A percentile compares a stretch with the other conserved stretches of the same genome.
These are phyloP conservation scores for Brachionus rotundiformis DNA, from an alignment of 1,140 invertebrate species.

Conservation along the genomic window DNA sequence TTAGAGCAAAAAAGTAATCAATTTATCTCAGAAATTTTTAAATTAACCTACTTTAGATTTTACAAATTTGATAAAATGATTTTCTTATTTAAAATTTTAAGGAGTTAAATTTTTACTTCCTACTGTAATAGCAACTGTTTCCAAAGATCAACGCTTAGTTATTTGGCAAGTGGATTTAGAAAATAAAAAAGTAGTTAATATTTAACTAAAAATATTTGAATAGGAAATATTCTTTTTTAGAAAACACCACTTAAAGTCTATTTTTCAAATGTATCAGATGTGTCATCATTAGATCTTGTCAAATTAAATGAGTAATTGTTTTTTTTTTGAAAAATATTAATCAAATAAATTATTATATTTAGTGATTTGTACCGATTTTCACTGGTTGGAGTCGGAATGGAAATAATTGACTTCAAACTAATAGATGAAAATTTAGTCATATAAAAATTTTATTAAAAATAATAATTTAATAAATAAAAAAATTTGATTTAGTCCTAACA, in stretches of 20 bases:
- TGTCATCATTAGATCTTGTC: constrained; percentile 26
- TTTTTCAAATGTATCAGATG: constrained; percentile 32
- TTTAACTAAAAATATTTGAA: no score
- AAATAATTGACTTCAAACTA: constrained; percentile 39
- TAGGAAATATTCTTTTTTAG: no score
- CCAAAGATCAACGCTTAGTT: constrained; percentile 42
- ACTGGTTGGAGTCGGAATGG: constrained; percentile 38
- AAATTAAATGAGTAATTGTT: constrained; percentile 21
- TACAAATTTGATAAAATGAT: background rate
- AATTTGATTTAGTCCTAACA: background rate
- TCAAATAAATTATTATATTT: background rate
- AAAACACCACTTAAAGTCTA: background rate
- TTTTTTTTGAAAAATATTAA: no score
- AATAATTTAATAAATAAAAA: background rate
- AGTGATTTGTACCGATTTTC: background rate
- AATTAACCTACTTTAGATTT: background rate
- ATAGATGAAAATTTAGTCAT: background rate
- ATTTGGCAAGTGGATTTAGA: constrained; percentile 16
- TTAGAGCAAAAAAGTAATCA: no score
- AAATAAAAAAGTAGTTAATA: constrained; percentile 22
- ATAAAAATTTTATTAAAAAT: background rate
- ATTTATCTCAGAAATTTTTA: no score
- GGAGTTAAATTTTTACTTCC: constrained; percentile 22
- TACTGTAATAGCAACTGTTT: constrained; percentile 17
- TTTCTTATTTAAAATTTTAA: background rate